phyloP scores from a whole-genome alignment of 2,888 invertebrate genomes.

The Frankliniella intonsa region DNA sequence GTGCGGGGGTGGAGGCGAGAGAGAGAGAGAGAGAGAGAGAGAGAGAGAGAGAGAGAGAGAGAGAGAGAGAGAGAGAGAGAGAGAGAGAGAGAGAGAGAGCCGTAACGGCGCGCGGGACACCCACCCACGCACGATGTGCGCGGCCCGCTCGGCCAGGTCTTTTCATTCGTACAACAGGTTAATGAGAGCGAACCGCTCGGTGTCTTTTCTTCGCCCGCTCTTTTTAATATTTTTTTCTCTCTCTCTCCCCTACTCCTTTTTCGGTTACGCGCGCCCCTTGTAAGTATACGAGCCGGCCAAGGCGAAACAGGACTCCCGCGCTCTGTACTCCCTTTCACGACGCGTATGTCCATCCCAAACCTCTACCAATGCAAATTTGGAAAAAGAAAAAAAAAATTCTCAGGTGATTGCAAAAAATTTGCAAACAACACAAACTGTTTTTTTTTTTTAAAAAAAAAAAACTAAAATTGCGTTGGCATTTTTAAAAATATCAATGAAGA shows the following conservation, averaged over 20 bases:
- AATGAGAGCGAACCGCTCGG: conserved; percentile 42
- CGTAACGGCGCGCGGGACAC: neutral
- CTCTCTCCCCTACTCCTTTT: conserved; percentile 34
- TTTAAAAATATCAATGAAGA: no score
- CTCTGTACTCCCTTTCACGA: neutral
- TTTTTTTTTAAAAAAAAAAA: no score
- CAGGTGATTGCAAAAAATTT: no score
- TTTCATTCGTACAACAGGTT: conserved; percentile 15
- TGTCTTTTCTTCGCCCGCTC: conserved; percentile 40
- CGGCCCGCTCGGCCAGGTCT: neutral
- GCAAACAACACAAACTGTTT: no score
- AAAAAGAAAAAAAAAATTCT: no score
- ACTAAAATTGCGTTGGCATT: no score
- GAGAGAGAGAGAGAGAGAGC: neutral
- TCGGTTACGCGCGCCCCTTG: conserved; percentile 6
- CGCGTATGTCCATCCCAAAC: no score
- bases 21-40: neutral
- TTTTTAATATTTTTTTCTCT: conserved; percentile 42
- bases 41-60: conserved; percentile 1
- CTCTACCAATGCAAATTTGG: no score
- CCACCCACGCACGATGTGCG: neutral
- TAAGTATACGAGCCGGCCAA: neutral
- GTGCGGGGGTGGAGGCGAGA: neutral
- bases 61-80: neutral
- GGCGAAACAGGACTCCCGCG: neutral